Conservation (phyloP, 2,113 vertebrate species). For the Sisor rabdophorus region DNA sequence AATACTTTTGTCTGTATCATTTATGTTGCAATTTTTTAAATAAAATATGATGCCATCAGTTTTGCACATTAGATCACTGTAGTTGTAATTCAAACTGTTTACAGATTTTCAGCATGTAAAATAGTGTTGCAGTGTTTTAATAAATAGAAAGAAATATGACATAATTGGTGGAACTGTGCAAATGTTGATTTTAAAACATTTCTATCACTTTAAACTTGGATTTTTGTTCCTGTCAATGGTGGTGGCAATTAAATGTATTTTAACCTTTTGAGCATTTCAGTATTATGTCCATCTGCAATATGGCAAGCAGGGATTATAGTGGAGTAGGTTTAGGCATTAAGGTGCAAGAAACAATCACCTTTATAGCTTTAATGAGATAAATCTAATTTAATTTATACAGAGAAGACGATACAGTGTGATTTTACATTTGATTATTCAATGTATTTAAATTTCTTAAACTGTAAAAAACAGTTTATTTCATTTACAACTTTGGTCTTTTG, state of each 20-base stretch:
- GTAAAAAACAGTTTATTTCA: too few relatives aligned
- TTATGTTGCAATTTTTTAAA: background rate
- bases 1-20: too few relatives aligned
- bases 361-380: too few relatives aligned
- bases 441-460: too few relatives aligned
- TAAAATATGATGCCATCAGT: background rate
- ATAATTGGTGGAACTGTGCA: background rate
- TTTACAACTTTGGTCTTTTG: too few relatives aligned
- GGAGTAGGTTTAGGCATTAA: too few relatives aligned
- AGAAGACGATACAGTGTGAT: too few relatives aligned
- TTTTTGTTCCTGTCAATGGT: background rate
- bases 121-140: constrained; percentile 52
- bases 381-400: too few relatives aligned
- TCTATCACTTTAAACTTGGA: background rate
- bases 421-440: too few relatives aligned
- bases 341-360: too few relatives aligned
- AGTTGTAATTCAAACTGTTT: constrained; percentile 42
- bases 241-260: background rate
- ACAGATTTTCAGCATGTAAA: constrained; percentile 54
- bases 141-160: constrained; percentile 2
- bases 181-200: background rate
- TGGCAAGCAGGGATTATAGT: too few relatives aligned
- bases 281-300: too few relatives aligned
- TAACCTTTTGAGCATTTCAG: background rate
- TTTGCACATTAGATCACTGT: constrained; percentile 39